A percentile compares a stretch with the other conserved stretches of the same genome.
phyloP scores from a whole-genome alignment of 2,797 vertebrate species.

The Platalea minor region DNA sequence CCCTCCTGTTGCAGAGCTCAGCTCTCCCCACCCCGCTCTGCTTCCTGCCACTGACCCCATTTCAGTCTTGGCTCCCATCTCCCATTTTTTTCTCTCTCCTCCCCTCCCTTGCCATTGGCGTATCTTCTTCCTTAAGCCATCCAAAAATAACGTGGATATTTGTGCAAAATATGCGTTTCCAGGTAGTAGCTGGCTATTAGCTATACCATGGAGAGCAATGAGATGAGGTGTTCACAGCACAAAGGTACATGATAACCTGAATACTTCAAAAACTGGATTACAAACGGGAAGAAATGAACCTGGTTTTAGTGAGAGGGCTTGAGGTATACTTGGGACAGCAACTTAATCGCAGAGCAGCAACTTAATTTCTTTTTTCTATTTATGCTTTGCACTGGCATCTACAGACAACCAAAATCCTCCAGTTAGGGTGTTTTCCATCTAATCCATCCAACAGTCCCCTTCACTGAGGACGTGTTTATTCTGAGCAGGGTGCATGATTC shows the following conservation, averaged over 20 bases:
- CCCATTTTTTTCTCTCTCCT: neutral
- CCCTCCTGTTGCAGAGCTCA: neutral
- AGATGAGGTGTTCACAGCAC: neutral
- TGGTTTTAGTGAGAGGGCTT: neutral
- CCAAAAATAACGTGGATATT: neutral
- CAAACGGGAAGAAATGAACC: neutral
- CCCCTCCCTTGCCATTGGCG: neutral
- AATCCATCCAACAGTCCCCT: neutral
- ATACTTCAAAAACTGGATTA: neutral
- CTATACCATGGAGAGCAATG: neutral
- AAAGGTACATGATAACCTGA: neutral
- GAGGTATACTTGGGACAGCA: neutral
- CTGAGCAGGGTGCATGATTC: conserved; percentile 52
- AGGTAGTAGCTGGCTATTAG: neutral
- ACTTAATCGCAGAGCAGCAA: neutral
- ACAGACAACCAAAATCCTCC: neutral
- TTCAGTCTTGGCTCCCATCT: neutral
- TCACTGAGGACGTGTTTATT: conserved; percentile 16
- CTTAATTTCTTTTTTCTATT: conserved; percentile 9
- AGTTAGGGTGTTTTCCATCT: neutral
- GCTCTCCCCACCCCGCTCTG: neutral
- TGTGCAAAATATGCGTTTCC: neutral
- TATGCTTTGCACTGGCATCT: neutral
- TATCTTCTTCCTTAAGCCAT: neutral
- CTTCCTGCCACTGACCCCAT: neutral